Base-by-base conservation (phyloP, 2,888 invertebrate genomes). In the Coenonympha arcania region DNA sequence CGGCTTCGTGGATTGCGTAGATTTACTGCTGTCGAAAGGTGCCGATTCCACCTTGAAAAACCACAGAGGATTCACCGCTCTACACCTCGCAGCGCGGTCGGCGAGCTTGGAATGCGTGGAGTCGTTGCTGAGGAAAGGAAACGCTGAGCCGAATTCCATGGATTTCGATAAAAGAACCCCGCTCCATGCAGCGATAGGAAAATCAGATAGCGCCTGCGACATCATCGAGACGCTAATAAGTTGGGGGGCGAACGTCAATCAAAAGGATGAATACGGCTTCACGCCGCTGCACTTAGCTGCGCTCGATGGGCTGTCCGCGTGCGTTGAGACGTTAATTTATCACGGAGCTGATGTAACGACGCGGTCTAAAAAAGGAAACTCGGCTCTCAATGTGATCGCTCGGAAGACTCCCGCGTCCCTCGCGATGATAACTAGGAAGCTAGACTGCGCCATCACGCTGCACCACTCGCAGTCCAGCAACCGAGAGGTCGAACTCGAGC, bases 311-410 rank as follows among this genome's bases (percentile, higher is more conserved):
- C 84, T 95, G 30, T 92, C 93, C 0, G 92, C 93, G 63, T 95
- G 95, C 72, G 95, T 95, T 1, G 94, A 95, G 71, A 90, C 94
- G 58, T 79, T 95, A 56, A 92, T 95, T 54, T 92, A 91, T 66
- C 92, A 93, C 69, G 95, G 95, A 3, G 95, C 95, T 41, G 95
- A 95, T 82, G 92, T 95, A n/a, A 95, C 94, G 9, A 93, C 94
- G 2, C 91, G 92, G 65, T 95, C 95, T 43, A 94, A 93, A 73
- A 95, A 94, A 65, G 95, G 95, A 50, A 93, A 94, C 71, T 93
- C 94, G 6, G 95, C 95, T 19, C 82, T 95, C 52, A 93, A 94
- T 62, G 93, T 95, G 56, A 94, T 95, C 54, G 91, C 94, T 15
- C 88, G 95, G 55, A 95, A 95, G 83, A 95, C 95, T 2, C 95